Evolutionary conservation across 2,113 vertebrate species (phyloP).

Genomic region (Malaclemys terrapin): DNA sequence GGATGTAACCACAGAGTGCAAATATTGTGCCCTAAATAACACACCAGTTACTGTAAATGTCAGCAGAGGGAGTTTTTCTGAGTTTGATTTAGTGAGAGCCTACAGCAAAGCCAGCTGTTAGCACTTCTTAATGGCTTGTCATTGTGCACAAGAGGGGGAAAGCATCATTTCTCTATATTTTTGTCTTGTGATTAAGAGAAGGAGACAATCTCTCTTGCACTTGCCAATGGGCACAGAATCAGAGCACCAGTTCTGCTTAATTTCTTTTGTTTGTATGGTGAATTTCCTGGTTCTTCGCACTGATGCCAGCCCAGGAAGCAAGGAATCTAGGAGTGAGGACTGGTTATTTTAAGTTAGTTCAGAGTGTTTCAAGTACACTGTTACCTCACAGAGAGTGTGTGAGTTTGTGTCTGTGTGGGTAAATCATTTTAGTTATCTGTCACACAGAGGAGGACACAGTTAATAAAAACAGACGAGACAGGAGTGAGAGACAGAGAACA

Average conservation of each 20-base stretch:
- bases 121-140: conserved; percentile 65
- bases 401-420: not conserved
- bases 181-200: conserved; percentile 48
- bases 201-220: not conserved
- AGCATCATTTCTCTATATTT: conserved; percentile 44
- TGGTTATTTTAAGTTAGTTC: not conserved
- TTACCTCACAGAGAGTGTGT: not conserved
- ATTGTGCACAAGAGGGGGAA: not conserved
- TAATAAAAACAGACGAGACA: not conserved
- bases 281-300: not conserved
- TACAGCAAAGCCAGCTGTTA: conserved; percentile 75
- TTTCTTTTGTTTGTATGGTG: not conserved
- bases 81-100: conserved; percentile 73
- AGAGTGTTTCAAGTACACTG: not conserved
- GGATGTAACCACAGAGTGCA: conserved; percentile 78
- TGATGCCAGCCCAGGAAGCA: not conserved
- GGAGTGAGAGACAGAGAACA: not conserved
- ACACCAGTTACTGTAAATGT: conserved; percentile 70
- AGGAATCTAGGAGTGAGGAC: not conserved
- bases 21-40: conserved; percentile 68
- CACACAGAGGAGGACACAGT: not conserved
- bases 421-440: not conserved
- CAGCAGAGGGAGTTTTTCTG: conserved; percentile 65
- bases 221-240: conserved; percentile 44
- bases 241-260: not conserved